Evolutionary conservation across 2,797 vertebrate species (phyloP).

Genomic region (Sylvia borin): DNA sequence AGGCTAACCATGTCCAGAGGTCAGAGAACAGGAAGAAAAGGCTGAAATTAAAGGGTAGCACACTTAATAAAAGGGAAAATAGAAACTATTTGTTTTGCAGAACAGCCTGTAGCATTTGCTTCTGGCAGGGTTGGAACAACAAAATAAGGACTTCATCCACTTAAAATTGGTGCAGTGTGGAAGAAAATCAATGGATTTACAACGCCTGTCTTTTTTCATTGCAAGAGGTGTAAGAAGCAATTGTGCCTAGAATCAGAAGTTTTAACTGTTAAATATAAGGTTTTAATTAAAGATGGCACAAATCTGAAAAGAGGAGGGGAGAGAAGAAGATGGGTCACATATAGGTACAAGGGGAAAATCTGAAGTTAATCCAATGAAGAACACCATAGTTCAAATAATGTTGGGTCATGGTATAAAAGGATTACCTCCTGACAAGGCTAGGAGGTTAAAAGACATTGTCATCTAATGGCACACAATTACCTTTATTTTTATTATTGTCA

Average conservation of each 20-base stretch:
- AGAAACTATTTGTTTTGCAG: background rate
- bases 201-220: background rate
- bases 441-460: background rate
- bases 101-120: background rate
- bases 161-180: background rate
- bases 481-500: background rate
- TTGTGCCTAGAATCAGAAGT: background rate
- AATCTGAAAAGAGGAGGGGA: background rate
- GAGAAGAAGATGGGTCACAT: background rate
- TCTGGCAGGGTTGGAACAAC: background rate
- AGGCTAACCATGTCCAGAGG: constrained; percentile 5
- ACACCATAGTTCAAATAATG: background rate
- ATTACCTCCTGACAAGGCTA: background rate
- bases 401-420: background rate
- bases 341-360: background rate
- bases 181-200: background rate
- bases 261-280: background rate
- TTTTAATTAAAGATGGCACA: background rate
- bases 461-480: background rate
- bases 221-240: background rate
- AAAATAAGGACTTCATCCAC: background rate
- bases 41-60: constrained; percentile 33
- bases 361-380: background rate
- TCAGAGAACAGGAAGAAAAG: constrained; percentile 35
- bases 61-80: background rate